Base-by-base conservation (phyloP, 1,140 invertebrate species). In the Leptestheria dahalacensis region DNA sequence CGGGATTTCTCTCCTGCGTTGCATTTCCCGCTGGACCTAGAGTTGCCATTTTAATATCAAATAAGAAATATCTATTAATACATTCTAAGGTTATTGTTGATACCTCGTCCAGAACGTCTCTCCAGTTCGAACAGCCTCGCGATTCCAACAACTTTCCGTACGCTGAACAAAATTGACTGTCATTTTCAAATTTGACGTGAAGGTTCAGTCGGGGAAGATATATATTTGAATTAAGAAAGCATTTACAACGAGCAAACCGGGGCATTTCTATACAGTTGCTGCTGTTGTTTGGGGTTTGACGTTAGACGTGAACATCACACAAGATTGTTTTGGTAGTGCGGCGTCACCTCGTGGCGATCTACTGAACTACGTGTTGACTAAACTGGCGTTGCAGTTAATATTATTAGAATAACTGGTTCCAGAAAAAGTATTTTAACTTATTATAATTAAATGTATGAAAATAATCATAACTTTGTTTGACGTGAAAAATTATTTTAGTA, bases 221-320 rank as follows among this genome's bases (percentile, higher is more conserved):
- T 28, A 64, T 61, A 54, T 64, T 65, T n/a, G 61, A 53, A 52
- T 57, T 57, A 10, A 59, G 51, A 33, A 60, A 62, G 61, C 64
- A 65, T 52, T 24, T 25, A 47, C 64, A 65, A 3, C 53, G 26
- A 1, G 53, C 53, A 15, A 26, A 55, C 15, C 33, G 6, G 6
- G 6, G 33, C 33, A 41, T 41, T 41, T 41, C 15, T 41, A n/a
- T n/a, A n/a, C n/a, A n/a, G n/a, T n/a, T n/a, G n/a, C n/a, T n/a
- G n/a, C n/a, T n/a, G n/a, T n/a, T n/a, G n/a, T n/a, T n/a, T n/a
- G n/a, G n/a, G n/a, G n/a, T n/a, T n/a, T n/a, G n/a, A n/a, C n/a
- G n/a, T n/a, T n/a, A n/a, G n/a, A n/a, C n/a, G n/a, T n/a, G n/a
- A n/a, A n/a, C n/a, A n/a, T n/a, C n/a, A n/a, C n/a, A n/a, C n/a